Percentiles rank a stretch among this genome's conserved stretches.
phyloP scores from a whole-genome alignment of 2,113 vertebrate genomes.

The Apistogramma diplotaenia region DNA sequence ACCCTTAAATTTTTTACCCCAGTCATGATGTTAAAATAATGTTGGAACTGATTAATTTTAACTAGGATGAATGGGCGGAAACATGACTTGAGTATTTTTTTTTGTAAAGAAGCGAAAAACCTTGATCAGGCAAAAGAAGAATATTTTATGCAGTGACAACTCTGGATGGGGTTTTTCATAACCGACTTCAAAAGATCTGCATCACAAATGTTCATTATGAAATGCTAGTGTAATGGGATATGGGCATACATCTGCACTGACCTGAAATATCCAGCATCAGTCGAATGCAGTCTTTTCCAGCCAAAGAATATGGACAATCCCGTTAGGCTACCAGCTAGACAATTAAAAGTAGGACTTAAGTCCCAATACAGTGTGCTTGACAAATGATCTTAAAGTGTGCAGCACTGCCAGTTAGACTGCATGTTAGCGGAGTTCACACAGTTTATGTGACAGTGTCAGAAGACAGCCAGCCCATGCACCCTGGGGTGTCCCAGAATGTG shows the following conservation, averaged over 20 bases:
- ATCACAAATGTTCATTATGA: background rate
- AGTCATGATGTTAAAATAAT: background rate
- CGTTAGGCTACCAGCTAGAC: background rate
- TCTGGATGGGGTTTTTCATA: background rate
- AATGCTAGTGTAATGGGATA: background rate
- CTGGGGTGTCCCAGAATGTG: constrained; percentile 42
- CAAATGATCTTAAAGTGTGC: constrained; percentile 37
- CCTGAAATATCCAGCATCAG: background rate
- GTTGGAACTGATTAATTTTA: background rate
- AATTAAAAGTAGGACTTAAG: constrained; percentile 15
- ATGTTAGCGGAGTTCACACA: constrained; percentile 22
- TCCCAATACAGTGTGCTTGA: background rate
- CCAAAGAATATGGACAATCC: background rate
- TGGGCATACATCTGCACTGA: background rate
- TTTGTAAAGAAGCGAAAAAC: background rate
- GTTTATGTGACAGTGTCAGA: constrained; percentile 46
- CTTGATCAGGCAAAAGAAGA: background rate
- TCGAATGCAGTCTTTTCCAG: background rate
- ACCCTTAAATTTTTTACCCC: background rate
- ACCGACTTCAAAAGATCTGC: background rate
- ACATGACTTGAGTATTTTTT: background rate
- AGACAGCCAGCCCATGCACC: constrained; percentile 42
- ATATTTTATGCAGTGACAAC: background rate
- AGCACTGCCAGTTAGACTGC: constrained; percentile 13
- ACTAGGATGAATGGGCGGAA: background rate